Percentiles rank a stretch among this genome's conserved stretches.
Evolutionary conservation across 2,113 vertebrate species (phyloP).

Genomic region (Charadrius vociferus): DNA sequence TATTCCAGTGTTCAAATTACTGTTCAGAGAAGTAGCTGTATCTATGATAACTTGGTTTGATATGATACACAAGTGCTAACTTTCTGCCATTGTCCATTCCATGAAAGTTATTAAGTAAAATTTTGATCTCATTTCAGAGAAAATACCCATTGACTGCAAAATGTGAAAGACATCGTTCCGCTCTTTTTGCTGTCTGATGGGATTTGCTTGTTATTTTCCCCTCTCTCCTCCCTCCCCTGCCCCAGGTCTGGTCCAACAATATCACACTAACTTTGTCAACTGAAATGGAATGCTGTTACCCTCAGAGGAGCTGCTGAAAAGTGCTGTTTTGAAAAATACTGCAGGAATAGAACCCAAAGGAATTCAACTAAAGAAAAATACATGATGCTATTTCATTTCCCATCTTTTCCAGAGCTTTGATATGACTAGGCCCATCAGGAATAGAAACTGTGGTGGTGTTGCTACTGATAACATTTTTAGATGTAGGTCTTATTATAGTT

Average conservation of each 20-base stretch:
- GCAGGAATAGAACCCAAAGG: constrained; percentile 42
- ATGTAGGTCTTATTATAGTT: background rate
- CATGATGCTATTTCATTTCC: constrained; percentile 32
- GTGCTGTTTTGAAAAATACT: constrained; percentile 66
- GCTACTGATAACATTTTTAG: background rate
- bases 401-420: constrained; percentile 23
- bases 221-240: accelerated
- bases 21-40: background rate
- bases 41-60: background rate
- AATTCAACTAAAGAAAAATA: constrained; percentile 53
- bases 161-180: background rate
- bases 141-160: background rate
- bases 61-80: background rate
- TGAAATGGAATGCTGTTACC: constrained; percentile 3
- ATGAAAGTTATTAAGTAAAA: background rate
- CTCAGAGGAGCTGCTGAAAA: constrained; percentile 59
- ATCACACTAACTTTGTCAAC: constrained; percentile 25
- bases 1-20: background rate
- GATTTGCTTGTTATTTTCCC: background rate
- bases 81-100: background rate
- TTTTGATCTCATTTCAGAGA: background rate
- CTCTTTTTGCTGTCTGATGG: background rate
- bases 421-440: background rate
- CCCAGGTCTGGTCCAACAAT: background rate
- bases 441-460: background rate